These are phyloP conservation scores for Anser brachyrhynchus DNA, from an alignment of 2,113 vertebrate species.

Conservation along the genomic window DNA sequence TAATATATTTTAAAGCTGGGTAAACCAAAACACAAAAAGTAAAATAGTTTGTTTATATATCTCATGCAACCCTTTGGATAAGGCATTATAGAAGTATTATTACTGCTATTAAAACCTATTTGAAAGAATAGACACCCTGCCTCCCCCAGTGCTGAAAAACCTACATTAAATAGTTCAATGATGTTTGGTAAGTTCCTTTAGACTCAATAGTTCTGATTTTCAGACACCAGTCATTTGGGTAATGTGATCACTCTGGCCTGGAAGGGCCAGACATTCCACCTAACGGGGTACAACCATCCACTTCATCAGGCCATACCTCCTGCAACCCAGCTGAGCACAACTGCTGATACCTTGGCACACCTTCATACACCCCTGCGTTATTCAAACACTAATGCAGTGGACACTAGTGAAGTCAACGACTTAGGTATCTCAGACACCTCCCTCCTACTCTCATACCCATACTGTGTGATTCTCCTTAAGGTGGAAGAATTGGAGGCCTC, in stretches of 20 bases:
- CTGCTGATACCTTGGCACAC: neutral
- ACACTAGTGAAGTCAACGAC: neutral
- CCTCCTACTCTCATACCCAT: neutral
- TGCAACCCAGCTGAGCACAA: neutral
- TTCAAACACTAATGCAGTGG: neutral
- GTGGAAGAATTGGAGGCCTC: neutral
- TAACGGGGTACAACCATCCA: neutral
- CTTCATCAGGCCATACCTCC: neutral
- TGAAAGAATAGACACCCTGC: neutral
- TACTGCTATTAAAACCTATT: neutral
- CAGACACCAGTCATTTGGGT: neutral
- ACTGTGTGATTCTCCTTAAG: neutral
- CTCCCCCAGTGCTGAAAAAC: neutral
- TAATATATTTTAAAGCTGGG: conserved; percentile 25
- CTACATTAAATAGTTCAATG: neutral
- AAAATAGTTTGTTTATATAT: conserved; percentile 13
- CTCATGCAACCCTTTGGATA: neutral
- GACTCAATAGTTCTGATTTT: neutral
- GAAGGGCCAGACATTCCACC: neutral
- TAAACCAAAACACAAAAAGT: neutral
- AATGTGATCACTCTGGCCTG: neutral
- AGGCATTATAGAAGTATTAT: neutral
- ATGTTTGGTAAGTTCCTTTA: neutral
- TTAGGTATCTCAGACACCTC: neutral
- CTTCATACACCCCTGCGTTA: neutral